Conservation (phyloP, 2,888 invertebrate species). For the Acrobasis consociella region DNA sequence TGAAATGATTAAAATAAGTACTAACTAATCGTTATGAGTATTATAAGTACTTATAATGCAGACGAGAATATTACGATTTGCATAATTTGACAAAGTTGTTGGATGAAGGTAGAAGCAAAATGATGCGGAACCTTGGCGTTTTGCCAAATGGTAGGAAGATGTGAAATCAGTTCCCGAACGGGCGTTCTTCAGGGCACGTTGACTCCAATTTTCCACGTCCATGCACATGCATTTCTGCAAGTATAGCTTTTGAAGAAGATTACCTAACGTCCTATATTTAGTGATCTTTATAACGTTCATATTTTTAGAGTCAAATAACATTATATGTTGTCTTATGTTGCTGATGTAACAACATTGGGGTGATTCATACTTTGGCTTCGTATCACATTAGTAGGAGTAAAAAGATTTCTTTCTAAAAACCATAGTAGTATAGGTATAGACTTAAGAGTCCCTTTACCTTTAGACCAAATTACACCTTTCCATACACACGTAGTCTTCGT, state of each 20-base stretch:
- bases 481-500: too few species aligned
- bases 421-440: too few species aligned
- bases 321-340: too few species aligned
- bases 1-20: too few species aligned
- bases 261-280: background rate
- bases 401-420: too few species aligned
- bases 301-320: too few species aligned
- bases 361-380: too few species aligned
- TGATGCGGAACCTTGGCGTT: constrained; percentile 43
- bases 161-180: constrained; percentile 35
- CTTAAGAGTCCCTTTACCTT: too few species aligned
- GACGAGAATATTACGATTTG: constrained; percentile 10
- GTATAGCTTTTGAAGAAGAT: constrained; percentile 3
- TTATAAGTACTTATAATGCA: background rate
- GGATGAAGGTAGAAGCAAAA: constrained; percentile 32
- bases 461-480: too few species aligned
- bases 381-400: too few species aligned
- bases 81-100: constrained; percentile 39
- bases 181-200: constrained; percentile 42
- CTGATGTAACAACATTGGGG: too few species aligned
- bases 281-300: constrained; percentile 20
- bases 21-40: too few species aligned
- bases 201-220: constrained; percentile 49
- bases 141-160: constrained; percentile 42
- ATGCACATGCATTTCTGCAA: constrained; percentile 31